phyloP scores from a whole-genome alignment of 2,797 vertebrate species.

The Chaetodon trifasciatus region DNA sequence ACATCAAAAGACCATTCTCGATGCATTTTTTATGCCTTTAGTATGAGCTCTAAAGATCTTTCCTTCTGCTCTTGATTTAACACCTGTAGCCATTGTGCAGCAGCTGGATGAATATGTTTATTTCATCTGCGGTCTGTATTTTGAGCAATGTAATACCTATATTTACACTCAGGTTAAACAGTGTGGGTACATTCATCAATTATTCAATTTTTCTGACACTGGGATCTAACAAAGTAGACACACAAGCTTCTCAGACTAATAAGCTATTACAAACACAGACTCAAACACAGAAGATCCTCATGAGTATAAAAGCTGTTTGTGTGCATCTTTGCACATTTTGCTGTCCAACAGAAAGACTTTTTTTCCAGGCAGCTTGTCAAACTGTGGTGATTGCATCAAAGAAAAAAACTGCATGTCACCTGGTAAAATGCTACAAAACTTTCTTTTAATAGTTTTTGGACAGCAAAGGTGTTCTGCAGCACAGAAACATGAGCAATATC shows the following conservation, averaged over 20 bases:
- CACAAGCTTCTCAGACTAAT: neutral
- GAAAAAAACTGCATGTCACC: neutral
- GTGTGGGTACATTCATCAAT: constrained; percentile 16
- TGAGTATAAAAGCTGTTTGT: neutral
- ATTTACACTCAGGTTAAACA: constrained; percentile 33
- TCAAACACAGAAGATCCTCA: neutral
- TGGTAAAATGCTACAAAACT: neutral
- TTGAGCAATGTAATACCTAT: neutral
- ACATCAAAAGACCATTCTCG: neutral
- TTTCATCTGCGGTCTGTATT: constrained; percentile 11
- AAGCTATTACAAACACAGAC: neutral
- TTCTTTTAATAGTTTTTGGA: constrained; percentile 3
- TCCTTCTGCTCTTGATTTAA: neutral
- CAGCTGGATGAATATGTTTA: neutral
- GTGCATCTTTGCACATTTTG: neutral
- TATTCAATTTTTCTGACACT: constrained; percentile 24
- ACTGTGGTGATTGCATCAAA: neutral
- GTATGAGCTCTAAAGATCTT: neutral
- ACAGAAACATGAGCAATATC: neutral
- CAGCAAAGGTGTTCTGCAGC: neutral
- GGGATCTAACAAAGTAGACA: neutral
- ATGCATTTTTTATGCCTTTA: neutral
- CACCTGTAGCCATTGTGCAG: neutral
- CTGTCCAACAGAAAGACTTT: neutral
- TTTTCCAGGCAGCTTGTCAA: neutral